Percentiles rank a stretch among this genome's conserved stretches.
Evolutionary conservation across 2,888 invertebrate genomes (phyloP).

Genomic region (Scaptodrosophila latifasciaeformis): DNA sequence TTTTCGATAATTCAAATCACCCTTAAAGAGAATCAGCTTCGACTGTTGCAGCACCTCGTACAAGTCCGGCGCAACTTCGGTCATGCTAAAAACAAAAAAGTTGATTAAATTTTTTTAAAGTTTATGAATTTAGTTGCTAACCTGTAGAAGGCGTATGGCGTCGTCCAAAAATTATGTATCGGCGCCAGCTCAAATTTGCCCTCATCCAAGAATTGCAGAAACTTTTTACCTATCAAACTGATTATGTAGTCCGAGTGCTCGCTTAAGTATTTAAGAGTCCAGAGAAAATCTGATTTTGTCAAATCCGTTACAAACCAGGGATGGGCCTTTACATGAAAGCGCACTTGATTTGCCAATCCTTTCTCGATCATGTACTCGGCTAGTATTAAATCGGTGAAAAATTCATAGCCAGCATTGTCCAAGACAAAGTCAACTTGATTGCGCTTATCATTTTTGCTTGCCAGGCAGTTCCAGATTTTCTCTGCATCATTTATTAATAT

Average conservation of each 20-base stretch:
- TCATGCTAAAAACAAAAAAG: conserved; percentile 79
- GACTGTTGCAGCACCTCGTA: conserved; percentile 83
- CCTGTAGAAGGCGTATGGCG: conserved; percentile 83
- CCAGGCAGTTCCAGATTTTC: conserved; percentile 77
- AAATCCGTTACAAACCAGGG: conserved; percentile 98
- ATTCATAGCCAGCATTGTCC: conserved; percentile 96
- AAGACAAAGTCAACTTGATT: conserved; percentile 84
- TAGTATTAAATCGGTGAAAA: conserved; percentile 91
- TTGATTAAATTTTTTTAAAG: not conserved
- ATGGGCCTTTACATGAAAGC: conserved; percentile 89
- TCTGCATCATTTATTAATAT: conserved; percentile 80
- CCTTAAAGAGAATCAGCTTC: conserved; percentile 87
- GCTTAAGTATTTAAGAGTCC: conserved; percentile 78
- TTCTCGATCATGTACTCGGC: conserved; percentile 85
- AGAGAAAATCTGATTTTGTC: conserved; percentile 83
- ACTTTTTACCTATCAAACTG: conserved; percentile 77
- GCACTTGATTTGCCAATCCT: conserved; percentile 79
- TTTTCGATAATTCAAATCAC: conserved; percentile 97
- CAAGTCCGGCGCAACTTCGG: conserved; percentile 79
- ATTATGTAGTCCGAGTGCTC: conserved; percentile 65
- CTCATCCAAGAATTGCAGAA: conserved; percentile 78
- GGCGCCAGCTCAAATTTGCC: conserved; percentile 75
- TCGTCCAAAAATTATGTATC: conserved; percentile 89
- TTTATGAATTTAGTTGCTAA: conserved; percentile 17
- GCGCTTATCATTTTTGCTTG: conserved; percentile 32